phyloP scores from a whole-genome alignment of 2,888 invertebrate species.

The Caradrina kadenii region DNA sequence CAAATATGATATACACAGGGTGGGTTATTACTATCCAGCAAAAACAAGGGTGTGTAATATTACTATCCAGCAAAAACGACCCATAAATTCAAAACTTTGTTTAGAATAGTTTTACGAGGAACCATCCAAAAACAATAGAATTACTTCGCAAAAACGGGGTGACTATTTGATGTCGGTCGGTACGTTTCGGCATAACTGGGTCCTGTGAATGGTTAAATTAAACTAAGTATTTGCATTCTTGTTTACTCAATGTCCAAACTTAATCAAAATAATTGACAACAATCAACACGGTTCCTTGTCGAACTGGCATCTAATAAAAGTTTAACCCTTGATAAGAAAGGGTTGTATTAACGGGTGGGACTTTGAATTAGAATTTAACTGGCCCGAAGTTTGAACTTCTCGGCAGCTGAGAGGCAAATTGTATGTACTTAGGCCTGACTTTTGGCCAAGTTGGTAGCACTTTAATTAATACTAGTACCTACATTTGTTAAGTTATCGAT shows the following conservation, averaged over 20 bases:
- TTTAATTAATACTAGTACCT: slow-evolving; percentile 35
- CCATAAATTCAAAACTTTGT: not conserved
- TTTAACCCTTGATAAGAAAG: slow-evolving; percentile 49
- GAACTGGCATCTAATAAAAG: slow-evolving; percentile 44
- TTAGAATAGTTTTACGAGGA: not conserved
- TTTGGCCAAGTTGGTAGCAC: slow-evolving; percentile 31
- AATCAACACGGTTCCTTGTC: slow-evolving; percentile 32
- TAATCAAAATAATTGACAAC: slow-evolving; percentile 36
- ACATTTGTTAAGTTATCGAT: not conserved
- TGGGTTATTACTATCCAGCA: not conserved
- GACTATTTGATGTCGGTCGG: not conserved
- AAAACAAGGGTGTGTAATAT: not conserved
- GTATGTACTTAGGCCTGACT: slow-evolving; percentile 55
- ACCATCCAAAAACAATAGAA: not conserved
- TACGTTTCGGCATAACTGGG: not conserved
- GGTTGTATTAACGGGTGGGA: slow-evolving; percentile 31
- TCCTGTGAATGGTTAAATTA: not conserved
- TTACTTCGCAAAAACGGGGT: not conserved
- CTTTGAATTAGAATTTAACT: slow-evolving; percentile 53
- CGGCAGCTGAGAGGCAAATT: slow-evolving; percentile 38
- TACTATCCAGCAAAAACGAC: not conserved
- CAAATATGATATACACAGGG: not conserved
- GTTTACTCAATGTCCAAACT: slow-evolving; percentile 20
- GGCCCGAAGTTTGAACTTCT: slow-evolving; percentile 45
- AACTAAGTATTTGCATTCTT: not conserved